Conservation (phyloP, 2,888 invertebrate species). For the Hofmannophila pseudospretella region DNA sequence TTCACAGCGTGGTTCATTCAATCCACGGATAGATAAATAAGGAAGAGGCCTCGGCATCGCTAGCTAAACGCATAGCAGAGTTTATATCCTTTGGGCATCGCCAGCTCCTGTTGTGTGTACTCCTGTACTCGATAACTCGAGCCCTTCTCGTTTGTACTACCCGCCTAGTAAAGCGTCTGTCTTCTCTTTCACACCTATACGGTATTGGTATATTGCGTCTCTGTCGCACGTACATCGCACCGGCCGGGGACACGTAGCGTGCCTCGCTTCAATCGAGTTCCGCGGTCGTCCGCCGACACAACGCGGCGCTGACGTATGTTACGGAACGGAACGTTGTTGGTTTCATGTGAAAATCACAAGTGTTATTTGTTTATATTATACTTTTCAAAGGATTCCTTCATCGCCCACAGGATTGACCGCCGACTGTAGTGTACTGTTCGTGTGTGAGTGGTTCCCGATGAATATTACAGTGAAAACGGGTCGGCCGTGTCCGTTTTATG, state of each 20-base stretch:
- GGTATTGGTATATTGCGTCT: constrained; percentile 24
- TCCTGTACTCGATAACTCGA: constrained; percentile 23
- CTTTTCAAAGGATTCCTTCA: constrained; percentile 53
- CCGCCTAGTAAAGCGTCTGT: constrained; percentile 40
- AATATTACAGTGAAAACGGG: constrained; percentile 54
- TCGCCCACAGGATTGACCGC: constrained; percentile 45
- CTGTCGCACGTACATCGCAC: constrained; percentile 43
- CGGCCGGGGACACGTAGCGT: constrained; percentile 60
- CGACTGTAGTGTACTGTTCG: constrained; percentile 55
- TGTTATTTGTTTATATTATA: constrained; percentile 75
- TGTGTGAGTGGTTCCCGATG: constrained; percentile 46
- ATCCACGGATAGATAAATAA: constrained; percentile 30
- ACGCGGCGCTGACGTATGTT: constrained; percentile 73
- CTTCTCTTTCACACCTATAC: constrained; percentile 24
- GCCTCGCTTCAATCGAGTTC: constrained; percentile 45
- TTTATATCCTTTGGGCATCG: no score
- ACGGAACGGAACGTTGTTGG: constrained; percentile 51
- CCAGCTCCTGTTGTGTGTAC: no score
- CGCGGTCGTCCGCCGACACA: constrained; percentile 69
- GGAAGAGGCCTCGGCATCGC: no score
- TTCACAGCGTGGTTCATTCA: constrained; percentile 60
- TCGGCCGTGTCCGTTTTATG: constrained; percentile 62
- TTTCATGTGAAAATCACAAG: constrained; percentile 61
- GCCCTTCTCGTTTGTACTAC: constrained; percentile 60
- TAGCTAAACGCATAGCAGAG: no score